Conservation (phyloP, 2,113 vertebrate species). For the Engraulis encrasicolus region DNA sequence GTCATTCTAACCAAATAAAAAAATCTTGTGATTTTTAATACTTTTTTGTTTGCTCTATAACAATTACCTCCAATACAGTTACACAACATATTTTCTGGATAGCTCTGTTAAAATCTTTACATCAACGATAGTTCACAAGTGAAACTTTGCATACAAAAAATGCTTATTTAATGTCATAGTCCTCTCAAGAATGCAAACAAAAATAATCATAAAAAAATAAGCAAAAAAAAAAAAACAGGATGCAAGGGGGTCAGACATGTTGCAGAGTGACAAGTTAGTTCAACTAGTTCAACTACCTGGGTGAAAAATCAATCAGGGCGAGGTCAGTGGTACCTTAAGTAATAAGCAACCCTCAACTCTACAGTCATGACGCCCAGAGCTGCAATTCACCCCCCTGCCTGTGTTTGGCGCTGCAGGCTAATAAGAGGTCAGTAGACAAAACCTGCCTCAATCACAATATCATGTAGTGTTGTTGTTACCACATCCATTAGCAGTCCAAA, state of each 20-base stretch:
- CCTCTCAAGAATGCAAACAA: background rate
- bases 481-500: background rate
- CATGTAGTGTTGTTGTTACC: background rate
- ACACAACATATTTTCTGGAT: conserved; percentile 15
- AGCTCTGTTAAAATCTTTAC: conserved; percentile 18
- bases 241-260: background rate
- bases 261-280: background rate
- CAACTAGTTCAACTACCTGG: background rate
- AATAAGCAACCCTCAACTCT: background rate
- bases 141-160: conserved; percentile 22
- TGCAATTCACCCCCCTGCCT: background rate
- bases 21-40: conserved; percentile 6
- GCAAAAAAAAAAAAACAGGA: background rate
- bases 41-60: background rate
- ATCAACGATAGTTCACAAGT: conserved; percentile 19
- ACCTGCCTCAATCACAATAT: background rate
- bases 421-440: background rate
- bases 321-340: background rate
- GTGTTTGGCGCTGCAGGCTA: background rate
- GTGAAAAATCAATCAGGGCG: background rate
- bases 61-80: conserved; percentile 10
- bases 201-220: too few relatives aligned
- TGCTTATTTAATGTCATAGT: background rate
- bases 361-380: background rate
- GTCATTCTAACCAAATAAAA: background rate